Evolutionary conservation across 2,113 vertebrate genomes (phyloP).

Genomic region (Nannospalax galili): DNA sequence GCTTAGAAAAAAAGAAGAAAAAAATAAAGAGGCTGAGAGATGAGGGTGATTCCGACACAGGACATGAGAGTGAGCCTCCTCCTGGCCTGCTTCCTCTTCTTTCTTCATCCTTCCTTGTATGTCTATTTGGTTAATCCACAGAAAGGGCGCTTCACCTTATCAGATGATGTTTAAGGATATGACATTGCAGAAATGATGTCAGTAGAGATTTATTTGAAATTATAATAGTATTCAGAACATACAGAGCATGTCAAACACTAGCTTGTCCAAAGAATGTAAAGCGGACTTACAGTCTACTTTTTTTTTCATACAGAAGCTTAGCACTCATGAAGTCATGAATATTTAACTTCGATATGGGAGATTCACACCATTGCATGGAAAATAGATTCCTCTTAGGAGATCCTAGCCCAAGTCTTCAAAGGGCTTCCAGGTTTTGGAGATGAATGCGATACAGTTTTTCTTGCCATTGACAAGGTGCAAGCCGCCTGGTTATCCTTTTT

Average conservation of each 20-base stretch:
- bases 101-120: neutral
- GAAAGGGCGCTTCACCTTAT: conserved; percentile 58
- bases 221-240: conserved; percentile 78
- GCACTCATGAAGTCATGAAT: conserved; percentile 76
- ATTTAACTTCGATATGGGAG: conserved; percentile 70
- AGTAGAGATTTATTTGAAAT: conserved; percentile 78
- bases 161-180: conserved; percentile 59
- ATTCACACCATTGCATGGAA: conserved; percentile 67
- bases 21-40: too few species aligned
- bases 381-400: conserved; percentile 68
- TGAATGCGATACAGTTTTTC: conserved; percentile 67
- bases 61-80: neutral
- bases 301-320: conserved; percentile 55
- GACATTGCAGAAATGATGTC: conserved; percentile 65
- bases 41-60: neutral
- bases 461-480: conserved; percentile 56
- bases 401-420: conserved; percentile 68
- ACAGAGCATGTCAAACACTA: conserved; percentile 72
- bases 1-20: conserved; percentile 31
- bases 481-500: conserved; percentile 66
- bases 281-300: conserved; percentile 62
- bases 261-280: conserved; percentile 77
- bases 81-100: neutral
- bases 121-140: conserved; percentile 53
- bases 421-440: conserved; percentile 57